Evolutionary conservation across 1,140 invertebrate species (phyloP).

Genomic region (Cotesia vestalis): DNA sequence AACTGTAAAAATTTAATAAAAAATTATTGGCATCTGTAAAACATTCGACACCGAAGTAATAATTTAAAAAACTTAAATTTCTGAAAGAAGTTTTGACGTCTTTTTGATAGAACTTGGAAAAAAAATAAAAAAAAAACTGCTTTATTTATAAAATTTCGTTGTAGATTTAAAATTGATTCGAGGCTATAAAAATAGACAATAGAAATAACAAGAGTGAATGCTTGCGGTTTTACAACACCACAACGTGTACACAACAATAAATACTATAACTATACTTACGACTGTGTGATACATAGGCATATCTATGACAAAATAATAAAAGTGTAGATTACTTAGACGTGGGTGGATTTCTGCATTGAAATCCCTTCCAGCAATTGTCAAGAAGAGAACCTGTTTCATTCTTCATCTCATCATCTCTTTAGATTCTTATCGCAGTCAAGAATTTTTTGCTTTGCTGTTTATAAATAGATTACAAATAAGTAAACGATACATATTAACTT

Average conservation of each 20-base stretch:
- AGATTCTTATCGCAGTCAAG: background rate
- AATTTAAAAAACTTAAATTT: too few relatives aligned
- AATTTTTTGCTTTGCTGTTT: too few relatives aligned
- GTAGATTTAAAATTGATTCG: background rate
- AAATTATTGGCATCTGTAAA: too few relatives aligned
- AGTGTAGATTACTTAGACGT: slow-evolving; percentile 12
- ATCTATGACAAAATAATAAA: slow-evolving; percentile 24
- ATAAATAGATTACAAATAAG: too few relatives aligned
- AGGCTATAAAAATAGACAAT: background rate
- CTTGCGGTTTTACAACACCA: slow-evolving; percentile 1
- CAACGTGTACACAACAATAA: background rate
- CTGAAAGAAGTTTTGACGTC: too few relatives aligned
- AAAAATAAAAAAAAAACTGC: too few relatives aligned
- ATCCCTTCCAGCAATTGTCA: slow-evolving; percentile 9
- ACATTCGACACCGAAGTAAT: too few relatives aligned
- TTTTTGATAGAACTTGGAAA: too few relatives aligned
- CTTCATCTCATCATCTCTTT: slow-evolving; percentile 1
- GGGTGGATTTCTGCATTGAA: slow-evolving; percentile 12
- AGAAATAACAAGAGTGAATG: slow-evolving; percentile 5
- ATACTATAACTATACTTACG: too few relatives aligned
- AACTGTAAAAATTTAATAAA: too few relatives aligned
- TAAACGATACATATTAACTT: too few relatives aligned
- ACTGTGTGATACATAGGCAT: background rate
- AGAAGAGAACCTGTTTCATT: slow-evolving; percentile 18
- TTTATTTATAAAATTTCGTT: background rate